These are phyloP conservation scores for Pogona vitticeps DNA, from an alignment of 2,113 vertebrate genomes.

Conservation along the genomic window DNA sequence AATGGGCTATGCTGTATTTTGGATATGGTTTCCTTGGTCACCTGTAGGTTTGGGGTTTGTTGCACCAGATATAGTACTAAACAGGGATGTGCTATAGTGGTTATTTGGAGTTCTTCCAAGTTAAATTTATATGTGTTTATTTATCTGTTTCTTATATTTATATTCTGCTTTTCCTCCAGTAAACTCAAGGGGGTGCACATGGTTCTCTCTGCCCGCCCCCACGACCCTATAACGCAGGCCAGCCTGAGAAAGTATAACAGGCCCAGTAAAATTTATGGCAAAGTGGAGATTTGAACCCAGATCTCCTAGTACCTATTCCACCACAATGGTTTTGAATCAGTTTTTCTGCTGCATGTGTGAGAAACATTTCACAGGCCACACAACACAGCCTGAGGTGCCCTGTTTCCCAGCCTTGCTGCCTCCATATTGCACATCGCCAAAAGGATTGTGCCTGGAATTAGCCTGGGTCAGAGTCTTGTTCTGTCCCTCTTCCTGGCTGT, in stretches of 20 bases:
- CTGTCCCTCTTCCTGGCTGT: not conserved
- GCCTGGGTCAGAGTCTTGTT: not conserved
- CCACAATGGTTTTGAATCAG: not conserved
- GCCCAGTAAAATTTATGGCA: no score
- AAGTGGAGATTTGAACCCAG: no score
- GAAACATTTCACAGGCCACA: not conserved
- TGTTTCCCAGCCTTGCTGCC: not conserved
- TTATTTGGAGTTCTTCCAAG: not conserved
- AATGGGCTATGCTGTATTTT: not conserved
- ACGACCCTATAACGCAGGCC: no score
- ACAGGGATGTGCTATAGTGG: not conserved
- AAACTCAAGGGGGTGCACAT: no score
- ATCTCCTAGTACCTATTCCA: no score
- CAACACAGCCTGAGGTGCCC: no score
- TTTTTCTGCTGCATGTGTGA: not conserved
- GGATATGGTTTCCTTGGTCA: not conserved
- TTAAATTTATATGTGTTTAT: not conserved
- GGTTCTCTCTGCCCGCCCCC: no score
- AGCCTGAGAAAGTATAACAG: no score
- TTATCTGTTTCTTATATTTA: no score
- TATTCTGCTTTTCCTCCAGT: no score
- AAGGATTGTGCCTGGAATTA: not conserved
- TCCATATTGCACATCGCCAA: not conserved
- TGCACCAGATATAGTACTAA: not conserved
- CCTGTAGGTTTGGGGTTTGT: not conserved